Evolutionary conservation across 2,797 vertebrate species (phyloP).

Genomic region (Scomberomorus guttatus): DNA sequence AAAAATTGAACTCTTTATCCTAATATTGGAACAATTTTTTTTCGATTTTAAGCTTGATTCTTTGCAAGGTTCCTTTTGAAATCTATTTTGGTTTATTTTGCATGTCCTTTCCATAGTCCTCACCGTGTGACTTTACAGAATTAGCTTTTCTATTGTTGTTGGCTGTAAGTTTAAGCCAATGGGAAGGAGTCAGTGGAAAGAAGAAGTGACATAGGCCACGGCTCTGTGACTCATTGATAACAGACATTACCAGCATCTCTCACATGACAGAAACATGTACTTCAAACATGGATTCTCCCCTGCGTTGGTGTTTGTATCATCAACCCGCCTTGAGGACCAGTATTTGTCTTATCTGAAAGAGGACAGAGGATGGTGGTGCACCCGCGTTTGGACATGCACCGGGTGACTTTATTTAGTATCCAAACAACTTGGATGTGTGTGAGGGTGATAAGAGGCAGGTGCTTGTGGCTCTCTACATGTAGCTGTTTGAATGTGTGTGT

Average conservation of each 20-base stretch:
- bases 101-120: slow-evolving; percentile 53
- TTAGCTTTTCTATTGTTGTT: slow-evolving; percentile 31
- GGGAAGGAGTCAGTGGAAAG: slow-evolving; percentile 54
- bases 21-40: not conserved
- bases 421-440: slow-evolving; percentile 72
- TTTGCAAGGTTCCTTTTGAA: not conserved
- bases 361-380: slow-evolving; percentile 39
- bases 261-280: slow-evolving; percentile 31
- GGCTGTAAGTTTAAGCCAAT: not conserved
- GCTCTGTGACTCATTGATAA: slow-evolving; percentile 57
- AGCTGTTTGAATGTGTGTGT: slow-evolving; percentile 42
- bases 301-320: slow-evolving; percentile 52
- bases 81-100: slow-evolving; percentile 25
- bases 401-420: slow-evolving; percentile 72
- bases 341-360: slow-evolving; percentile 46
- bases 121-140: slow-evolving; percentile 49
- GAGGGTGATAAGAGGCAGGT: slow-evolving; percentile 75
- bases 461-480: slow-evolving; percentile 39
- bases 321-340: slow-evolving; percentile 29
- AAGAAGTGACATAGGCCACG: slow-evolving; percentile 53
- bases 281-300: slow-evolving; percentile 6
- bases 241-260: slow-evolving; percentile 1
- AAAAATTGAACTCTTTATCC: not conserved
- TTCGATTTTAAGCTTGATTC: not conserved
- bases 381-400: slow-evolving; percentile 32